Evolutionary conservation across 2,113 vertebrate genomes (phyloP).

Genomic region (Pseudois nayaur): DNA sequence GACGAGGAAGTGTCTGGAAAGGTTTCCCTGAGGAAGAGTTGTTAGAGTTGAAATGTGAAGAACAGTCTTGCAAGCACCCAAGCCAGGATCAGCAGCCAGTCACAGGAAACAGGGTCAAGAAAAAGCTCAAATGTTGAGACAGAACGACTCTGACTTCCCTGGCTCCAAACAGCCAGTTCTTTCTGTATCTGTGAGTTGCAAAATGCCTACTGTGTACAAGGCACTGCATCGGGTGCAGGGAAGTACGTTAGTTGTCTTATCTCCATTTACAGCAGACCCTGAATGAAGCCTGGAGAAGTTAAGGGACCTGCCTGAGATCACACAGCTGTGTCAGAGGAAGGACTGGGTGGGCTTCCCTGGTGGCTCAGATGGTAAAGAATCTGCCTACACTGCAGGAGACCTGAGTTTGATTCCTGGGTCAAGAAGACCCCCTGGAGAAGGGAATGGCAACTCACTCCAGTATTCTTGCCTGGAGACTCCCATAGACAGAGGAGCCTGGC

Average conservation of each 20-base stretch:
- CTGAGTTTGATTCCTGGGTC: background rate
- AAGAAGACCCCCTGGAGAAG: background rate
- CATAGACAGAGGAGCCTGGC: background rate
- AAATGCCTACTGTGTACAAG: background rate
- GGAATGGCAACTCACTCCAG: background rate
- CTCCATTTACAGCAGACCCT: too few species aligned
- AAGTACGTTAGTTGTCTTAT: background rate
- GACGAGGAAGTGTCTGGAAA: background rate
- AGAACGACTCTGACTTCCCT: background rate
- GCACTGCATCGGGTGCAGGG: background rate
- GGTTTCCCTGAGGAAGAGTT: background rate
- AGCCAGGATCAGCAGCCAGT: background rate
- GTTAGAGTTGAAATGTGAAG: background rate
- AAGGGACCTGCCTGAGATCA: rapidly evolving
- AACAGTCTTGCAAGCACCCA: background rate
- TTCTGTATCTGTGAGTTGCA: background rate
- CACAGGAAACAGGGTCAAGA: background rate
- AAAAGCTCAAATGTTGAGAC: background rate
- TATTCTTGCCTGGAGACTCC: background rate
- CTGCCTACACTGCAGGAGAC: background rate
- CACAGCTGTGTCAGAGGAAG: background rate
- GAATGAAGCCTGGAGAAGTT: background rate
- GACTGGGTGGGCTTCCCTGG: background rate
- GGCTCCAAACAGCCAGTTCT: background rate
- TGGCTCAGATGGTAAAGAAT: background rate